Base-by-base conservation (phyloP, 2,113 vertebrate species). In the Nycticorax nycticorax region DNA sequence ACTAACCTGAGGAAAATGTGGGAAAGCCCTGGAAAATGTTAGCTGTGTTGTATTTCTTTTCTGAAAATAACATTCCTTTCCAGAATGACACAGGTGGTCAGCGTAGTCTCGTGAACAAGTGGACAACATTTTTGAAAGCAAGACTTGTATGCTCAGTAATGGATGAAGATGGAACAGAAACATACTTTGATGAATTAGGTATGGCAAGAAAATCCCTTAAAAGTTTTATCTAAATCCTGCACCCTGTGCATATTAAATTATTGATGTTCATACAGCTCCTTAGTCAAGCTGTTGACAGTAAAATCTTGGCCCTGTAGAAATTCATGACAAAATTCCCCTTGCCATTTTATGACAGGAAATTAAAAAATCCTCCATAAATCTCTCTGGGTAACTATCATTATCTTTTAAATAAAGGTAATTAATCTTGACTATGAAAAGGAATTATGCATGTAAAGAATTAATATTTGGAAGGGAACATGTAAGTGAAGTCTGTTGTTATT, bases 41-140 rank as follows among this genome's bases (percentile, higher is more conserved):
- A 72, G 21, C 13, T 73, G 22, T 62, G 13, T 30, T 84, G 21
- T 63, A 3, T 90, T 56, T 55, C 30, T 89, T 96, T 97, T 95
- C 43, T 92, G 45, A 96, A 96, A 89, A 72, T 23, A 5, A 48
- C 76, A 27, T 66, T 94, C 43, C 47, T 63, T 98, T 98, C 53
- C 98, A 99, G 99, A 99, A 98, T 88, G 99, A 99, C 97, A 99
- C 99, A 3, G 99, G 99, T n/a, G 99, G 99, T 30, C 99, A 99
- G 91, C 98, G 99, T 30, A 99, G 99, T 91, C 98, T 99, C 4
- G 99, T 99, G 76, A 99, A 99, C 97, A 99, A 99, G 76, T 99
- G 99, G 99, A 99, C 99, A 43, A 99, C 99, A 1, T 99, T 99
- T 96, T 97, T 99, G 32, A 99, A 99, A 96, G 99, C 99, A 8